Evolutionary conservation across 2,797 vertebrate genomes (phyloP).

Genomic region (Psittacula derbiana): DNA sequence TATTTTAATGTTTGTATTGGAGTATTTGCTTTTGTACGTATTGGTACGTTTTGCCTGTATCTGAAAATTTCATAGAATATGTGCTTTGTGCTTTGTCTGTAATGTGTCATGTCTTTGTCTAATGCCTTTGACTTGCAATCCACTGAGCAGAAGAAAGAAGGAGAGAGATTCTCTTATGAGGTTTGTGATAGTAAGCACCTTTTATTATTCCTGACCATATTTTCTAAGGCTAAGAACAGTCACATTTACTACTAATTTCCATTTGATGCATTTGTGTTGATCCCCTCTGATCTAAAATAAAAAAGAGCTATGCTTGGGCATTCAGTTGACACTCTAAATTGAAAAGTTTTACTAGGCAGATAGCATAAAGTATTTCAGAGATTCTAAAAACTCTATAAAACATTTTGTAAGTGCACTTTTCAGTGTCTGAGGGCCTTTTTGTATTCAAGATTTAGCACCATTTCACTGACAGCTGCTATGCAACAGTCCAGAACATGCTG

Average conservation of each 20-base stretch:
- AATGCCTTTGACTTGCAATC: constrained; percentile 80
- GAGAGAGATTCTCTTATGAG: constrained; percentile 98
- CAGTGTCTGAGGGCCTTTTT: background rate
- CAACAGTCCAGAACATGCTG: background rate
- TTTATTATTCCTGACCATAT: constrained; percentile 45
- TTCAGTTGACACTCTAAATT: background rate
- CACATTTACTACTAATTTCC: background rate
- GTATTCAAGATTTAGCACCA: background rate
- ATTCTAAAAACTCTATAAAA: background rate
- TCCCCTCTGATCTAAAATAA: background rate
- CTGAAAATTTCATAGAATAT: constrained; percentile 22
- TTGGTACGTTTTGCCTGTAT: constrained; percentile 28
- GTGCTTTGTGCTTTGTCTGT: constrained; percentile 73
- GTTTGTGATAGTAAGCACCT: constrained; percentile 87
- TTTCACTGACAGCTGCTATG: background rate
- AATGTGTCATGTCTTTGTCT: constrained; percentile 88
- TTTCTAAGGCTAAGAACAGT: background rate
- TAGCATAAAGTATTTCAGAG: background rate
- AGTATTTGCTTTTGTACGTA: constrained; percentile 33
- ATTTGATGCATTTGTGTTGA: constrained; percentile 29
- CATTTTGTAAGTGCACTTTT: constrained; percentile 15
- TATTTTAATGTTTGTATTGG: constrained; percentile 26
- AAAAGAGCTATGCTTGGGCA: constrained; percentile 50
- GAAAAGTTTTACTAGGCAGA: background rate
- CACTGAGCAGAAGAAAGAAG: constrained; percentile 92